Evolutionary conservation across 1,140 invertebrate species (phyloP).

Genomic region (Zophobas morio): DNA sequence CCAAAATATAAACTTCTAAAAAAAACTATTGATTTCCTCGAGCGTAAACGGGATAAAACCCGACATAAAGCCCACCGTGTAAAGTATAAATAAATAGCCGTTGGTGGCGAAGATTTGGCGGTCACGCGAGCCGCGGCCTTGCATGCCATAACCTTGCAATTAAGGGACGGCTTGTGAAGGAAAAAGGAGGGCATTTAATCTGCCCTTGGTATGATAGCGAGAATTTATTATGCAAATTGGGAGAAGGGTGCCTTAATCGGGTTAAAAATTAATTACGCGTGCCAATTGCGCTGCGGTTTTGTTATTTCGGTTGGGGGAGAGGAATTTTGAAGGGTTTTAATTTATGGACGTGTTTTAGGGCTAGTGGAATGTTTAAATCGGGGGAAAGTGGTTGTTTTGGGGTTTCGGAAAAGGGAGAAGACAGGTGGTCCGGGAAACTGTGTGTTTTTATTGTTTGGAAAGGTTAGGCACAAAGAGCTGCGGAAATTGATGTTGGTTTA

Average conservation of each 20-base stretch:
- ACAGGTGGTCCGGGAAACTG: no score
- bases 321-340: not conserved
- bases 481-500: no score
- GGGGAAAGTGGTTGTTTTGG: not conserved
- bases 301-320: slow-evolving; percentile 1
- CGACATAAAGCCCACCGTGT: slow-evolving; percentile 26
- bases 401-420: no score
- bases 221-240: slow-evolving; percentile 31
- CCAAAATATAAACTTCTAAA: no score
- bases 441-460: no score
- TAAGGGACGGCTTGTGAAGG: slow-evolving; percentile 20
- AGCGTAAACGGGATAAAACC: slow-evolving; percentile 33
- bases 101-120: slow-evolving; percentile 22
- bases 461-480: no score
- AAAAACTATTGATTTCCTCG: slow-evolving; percentile 23
- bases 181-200: slow-evolving; percentile 1
- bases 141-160: slow-evolving; percentile 36
- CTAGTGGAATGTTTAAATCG: not conserved
- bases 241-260: slow-evolving; percentile 19
- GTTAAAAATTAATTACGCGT: slow-evolving; percentile 39
- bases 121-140: slow-evolving; percentile 39
- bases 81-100: slow-evolving; percentile 16
- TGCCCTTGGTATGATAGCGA: slow-evolving; percentile 18
- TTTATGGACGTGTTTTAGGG: slow-evolving; percentile 7
- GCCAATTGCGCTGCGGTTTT: slow-evolving; percentile 17